Evolutionary conservation across 2,888 invertebrate species (phyloP).

Genomic region (Apamea anceps): DNA sequence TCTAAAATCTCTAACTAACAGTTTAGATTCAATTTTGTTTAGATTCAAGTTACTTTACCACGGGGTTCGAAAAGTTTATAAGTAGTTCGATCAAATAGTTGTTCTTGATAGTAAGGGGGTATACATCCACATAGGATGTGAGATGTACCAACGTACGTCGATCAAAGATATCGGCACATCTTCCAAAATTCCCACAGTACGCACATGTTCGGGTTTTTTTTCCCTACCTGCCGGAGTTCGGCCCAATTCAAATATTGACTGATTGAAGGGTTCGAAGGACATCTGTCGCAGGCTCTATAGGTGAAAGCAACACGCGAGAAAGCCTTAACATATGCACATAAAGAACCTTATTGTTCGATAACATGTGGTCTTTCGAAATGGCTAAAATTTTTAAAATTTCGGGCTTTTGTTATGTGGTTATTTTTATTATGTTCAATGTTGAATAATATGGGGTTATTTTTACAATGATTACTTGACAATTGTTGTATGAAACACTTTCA

Average conservation of each 20-base stretch:
- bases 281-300: conserved; percentile 83
- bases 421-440: conserved; percentile 36
- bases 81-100: conserved; percentile 5
- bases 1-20: background rate
- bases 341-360: conserved; percentile 67
- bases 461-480: conserved; percentile 40
- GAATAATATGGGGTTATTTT: conserved; percentile 44
- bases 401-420: conserved; percentile 12
- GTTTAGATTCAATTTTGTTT: too few relatives aligned
- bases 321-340: conserved; percentile 70
- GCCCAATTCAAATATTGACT: conserved; percentile 88
- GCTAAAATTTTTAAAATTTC: conserved; percentile 48
- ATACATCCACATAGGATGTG: conserved; percentile 43
- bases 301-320: conserved; percentile 82
- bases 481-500: conserved; percentile 38
- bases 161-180: conserved; percentile 60
- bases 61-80: background rate
- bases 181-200: conserved; percentile 69
- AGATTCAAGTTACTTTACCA: background rate
- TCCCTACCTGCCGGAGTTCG: conserved; percentile 67
- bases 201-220: conserved; percentile 77
- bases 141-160: conserved; percentile 13
- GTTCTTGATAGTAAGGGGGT: background rate
- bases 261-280: conserved; percentile 88
- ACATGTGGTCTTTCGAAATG: conserved; percentile 64